phyloP scores from a whole-genome alignment of 1,140 invertebrate species.

The Drosophila pachea region DNA sequence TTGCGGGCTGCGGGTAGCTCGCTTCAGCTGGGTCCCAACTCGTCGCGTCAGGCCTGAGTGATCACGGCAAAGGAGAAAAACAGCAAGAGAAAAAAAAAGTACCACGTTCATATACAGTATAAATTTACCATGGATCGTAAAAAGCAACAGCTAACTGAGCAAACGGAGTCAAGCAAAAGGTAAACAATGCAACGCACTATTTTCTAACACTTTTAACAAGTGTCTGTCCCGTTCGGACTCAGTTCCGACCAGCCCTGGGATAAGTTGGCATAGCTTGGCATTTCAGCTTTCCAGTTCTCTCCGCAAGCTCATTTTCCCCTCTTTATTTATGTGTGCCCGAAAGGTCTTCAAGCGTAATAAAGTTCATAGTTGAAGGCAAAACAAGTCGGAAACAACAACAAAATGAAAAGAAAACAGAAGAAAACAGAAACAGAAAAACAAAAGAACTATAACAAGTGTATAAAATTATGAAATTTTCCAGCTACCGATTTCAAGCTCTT shows the following conservation, averaged over 20 bases:
- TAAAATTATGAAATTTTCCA: constrained; percentile 30
- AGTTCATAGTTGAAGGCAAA: constrained; percentile 75
- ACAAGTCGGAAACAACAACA: constrained; percentile 35
- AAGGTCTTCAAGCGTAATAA: constrained; percentile 66
- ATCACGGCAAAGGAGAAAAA: constrained; percentile 55
- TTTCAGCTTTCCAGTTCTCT: constrained; percentile 61
- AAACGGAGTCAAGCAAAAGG: constrained; percentile 71
- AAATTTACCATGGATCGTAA: constrained; percentile 51
- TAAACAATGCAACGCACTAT: constrained; percentile 78
- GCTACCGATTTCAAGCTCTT: constrained; percentile 2
- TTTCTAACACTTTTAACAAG: constrained; percentile 76
- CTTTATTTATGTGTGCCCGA: constrained; percentile 50
- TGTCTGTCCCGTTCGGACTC: constrained; percentile 45
- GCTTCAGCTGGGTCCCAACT: too few species aligned
- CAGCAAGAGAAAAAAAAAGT: constrained; percentile 1
- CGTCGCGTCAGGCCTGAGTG: constrained; percentile 71
- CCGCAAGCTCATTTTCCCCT: constrained; percentile 17
- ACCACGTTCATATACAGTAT: constrained; percentile 29
- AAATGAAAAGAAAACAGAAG: constrained; percentile 27
- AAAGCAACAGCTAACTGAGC: constrained; percentile 51
- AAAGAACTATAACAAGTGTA: constrained; percentile 48
- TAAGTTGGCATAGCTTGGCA: constrained; percentile 19
- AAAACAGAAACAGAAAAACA: too few species aligned
- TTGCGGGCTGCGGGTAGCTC: neutral
- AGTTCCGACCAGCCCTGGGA: constrained; percentile 19